Percentiles rank a stretch among this genome's conserved stretches.
Evolutionary conservation across 2,113 vertebrate genomes (phyloP).

Genomic region (Phalacrocorax brasilianus): DNA sequence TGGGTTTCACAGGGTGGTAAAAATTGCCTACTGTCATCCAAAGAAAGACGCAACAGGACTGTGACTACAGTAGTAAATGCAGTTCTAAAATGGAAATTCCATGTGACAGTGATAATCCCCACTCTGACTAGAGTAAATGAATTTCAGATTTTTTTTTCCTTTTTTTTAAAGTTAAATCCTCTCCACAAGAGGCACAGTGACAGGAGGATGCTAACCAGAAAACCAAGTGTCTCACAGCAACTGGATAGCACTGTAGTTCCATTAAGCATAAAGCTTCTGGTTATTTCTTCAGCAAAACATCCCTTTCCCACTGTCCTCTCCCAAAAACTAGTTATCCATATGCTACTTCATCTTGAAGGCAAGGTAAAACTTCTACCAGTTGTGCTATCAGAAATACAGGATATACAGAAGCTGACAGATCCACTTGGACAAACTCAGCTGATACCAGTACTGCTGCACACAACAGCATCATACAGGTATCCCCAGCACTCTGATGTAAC

Average conservation of each 20-base stretch:
- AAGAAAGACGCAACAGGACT: neutral
- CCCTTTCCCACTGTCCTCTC: neutral
- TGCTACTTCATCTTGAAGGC: neutral
- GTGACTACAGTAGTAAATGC: neutral
- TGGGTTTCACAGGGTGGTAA: neutral
- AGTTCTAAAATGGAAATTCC: neutral
- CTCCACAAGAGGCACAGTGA: neutral
- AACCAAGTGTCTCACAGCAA: neutral
- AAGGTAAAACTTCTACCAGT: neutral
- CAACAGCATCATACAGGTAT: neutral
- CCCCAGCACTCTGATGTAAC: neutral
- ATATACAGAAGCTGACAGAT: neutral
- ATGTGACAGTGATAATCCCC: neutral
- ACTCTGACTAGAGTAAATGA: neutral
- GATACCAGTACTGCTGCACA: neutral
- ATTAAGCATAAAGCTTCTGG: neutral
- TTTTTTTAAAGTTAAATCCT: neutral
- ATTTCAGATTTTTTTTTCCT: accelerated
- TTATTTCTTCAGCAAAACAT: neutral
- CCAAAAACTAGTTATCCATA: neutral
- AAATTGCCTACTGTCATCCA: neutral
- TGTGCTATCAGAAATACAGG: neutral
- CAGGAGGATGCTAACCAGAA: neutral
- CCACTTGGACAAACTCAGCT: neutral
- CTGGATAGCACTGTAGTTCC: neutral